These are phyloP conservation scores for Pasiphila rectangulata DNA, from an alignment of 2,888 invertebrate genomes.

Conservation along the genomic window DNA sequence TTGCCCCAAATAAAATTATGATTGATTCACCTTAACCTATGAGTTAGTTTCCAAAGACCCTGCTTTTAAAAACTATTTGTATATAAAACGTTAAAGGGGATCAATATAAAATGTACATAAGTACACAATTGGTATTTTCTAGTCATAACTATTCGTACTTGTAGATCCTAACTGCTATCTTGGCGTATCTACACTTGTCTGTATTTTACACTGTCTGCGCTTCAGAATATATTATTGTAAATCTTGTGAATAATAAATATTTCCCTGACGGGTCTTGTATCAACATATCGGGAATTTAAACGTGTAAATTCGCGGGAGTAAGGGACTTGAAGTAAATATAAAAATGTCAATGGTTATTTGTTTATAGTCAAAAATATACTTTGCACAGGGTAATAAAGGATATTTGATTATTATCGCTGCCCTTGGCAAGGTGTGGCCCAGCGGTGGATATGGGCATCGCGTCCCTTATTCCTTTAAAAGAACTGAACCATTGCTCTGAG, in stretches of 20 bases:
- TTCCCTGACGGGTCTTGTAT: conserved; percentile 34
- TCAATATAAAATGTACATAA: conserved; percentile 77
- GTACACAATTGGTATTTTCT: conserved; percentile 77
- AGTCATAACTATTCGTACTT: conserved; percentile 68
- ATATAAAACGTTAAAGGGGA: conserved; percentile 79
- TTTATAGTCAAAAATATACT: conserved; percentile 67
- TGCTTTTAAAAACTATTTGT: conserved; percentile 70
- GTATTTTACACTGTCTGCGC: conserved; percentile 57
- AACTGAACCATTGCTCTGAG: conserved; percentile 72
- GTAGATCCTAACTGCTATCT: conserved; percentile 72
- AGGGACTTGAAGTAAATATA: conserved; percentile 71
- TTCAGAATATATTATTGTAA: conserved; percentile 47
- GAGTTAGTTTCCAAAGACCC: conserved; percentile 40
- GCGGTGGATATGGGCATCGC: conserved; percentile 53
- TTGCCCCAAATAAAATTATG: conserved; percentile 27
- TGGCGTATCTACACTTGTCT: conserved; percentile 57
- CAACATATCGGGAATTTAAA: conserved; percentile 52
- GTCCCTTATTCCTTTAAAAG: conserved; percentile 76
- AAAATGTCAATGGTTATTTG: conserved; percentile 67
- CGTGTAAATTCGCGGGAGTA: conserved; percentile 68
- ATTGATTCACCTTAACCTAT: no score
- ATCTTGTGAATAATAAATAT: conserved; percentile 51
- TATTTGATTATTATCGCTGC: conserved; percentile 54
- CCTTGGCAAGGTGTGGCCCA: conserved; percentile 38
- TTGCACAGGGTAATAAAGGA: conserved; percentile 77